phyloP scores from a whole-genome alignment of 2,113 vertebrate species.

The Butorides virescens region DNA sequence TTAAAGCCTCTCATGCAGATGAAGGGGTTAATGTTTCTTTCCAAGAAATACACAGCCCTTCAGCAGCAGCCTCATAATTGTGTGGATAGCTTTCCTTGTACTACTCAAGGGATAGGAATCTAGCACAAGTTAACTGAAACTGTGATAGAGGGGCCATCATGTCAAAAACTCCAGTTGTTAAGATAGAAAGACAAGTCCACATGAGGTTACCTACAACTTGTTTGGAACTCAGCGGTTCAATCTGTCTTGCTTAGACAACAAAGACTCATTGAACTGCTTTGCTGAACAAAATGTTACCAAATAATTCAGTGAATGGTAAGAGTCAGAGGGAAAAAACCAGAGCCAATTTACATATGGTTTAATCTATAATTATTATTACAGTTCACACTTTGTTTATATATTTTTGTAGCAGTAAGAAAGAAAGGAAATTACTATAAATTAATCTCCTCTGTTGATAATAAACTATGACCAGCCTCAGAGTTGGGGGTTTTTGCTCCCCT shows the following conservation, averaged over 20 bases:
- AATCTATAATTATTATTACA: neutral
- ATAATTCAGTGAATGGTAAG: neutral
- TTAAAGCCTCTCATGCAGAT: neutral
- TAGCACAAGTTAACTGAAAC: neutral
- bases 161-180: neutral
- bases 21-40: neutral
- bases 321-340: rapidly evolving
- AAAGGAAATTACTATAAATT: neutral
- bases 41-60: neutral
- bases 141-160: neutral
- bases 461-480: neutral
- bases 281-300: neutral
- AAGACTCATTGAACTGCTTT: neutral
- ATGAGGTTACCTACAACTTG: neutral
- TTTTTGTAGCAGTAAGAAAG: neutral
- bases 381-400: neutral
- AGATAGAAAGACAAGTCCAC: neutral
- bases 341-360: rapidly evolving
- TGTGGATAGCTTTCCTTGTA: neutral
- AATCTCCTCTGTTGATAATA: neutral
- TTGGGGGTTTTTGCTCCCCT: rapidly evolving
- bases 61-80: neutral
- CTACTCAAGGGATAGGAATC: neutral
- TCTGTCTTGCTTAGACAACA: neutral
- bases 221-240: neutral